Base-by-base conservation (phyloP, 2,113 vertebrate genomes). In the Polyodon spathula region DNA sequence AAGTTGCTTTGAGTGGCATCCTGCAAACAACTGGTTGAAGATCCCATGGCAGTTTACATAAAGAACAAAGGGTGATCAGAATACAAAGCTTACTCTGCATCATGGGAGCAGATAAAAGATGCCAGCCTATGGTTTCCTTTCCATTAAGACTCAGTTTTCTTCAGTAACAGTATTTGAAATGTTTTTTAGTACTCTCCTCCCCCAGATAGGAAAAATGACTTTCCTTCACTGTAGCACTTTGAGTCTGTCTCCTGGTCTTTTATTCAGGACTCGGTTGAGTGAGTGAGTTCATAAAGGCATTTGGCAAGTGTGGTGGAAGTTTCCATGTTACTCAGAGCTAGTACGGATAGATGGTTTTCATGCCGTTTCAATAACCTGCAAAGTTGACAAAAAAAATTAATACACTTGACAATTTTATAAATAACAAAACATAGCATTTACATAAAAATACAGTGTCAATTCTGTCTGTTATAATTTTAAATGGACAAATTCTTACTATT, bases 251-350 rank as follows among this genome's bases (percentile, higher is more conserved):
- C 87, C 62, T 88, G 84, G 81, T 89, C 85, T 86, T 86, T 75
- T 90, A 84, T 81, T 94, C 86, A 94, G 88, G 89, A 90, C 88
- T 90, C 85, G 60, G 86, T 83, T 53, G 93, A 89, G 84, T 89
- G 93, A 64, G 92, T 92, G 74, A 99, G 95, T 94, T 99, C 96
- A 58, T 97, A 98, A 98, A 99, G 96, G 95, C 96, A 99, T 98
- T 99, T 99, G 89, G 96, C 96, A 88, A 99, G 93, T 80, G 96
- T 99, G 83, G 93, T 97, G 89, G 96, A 99, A 73, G 96, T 94
- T 92, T 99, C 96, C 96, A 99, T 97, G 82, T 94, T 97, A 84
- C 96, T 99, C 83, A 99, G 86, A 65, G 96, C 96, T 70, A 99
- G 89, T 82, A 97, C 91, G 63, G 94, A 98, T 74, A 99, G 88